Conservation (phyloP, 37 sponge, comb jelly and placozoan species). For the Dysidea cf. avara region DNA sequence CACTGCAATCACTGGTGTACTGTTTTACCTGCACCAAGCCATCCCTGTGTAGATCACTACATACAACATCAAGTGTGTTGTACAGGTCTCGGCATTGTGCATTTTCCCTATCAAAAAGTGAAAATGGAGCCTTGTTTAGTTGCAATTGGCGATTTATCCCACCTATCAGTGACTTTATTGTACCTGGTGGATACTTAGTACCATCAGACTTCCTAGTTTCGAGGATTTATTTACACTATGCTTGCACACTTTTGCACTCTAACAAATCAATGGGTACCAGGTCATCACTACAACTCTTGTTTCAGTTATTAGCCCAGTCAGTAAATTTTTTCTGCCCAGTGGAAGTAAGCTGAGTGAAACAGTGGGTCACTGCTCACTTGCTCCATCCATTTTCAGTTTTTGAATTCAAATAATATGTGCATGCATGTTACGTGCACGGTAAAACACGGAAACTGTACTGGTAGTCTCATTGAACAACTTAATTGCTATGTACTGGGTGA, state of each 20-base stretch:
- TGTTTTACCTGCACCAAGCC: constrained; percentile 3
- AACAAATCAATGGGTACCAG: background rate
- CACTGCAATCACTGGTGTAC: constrained; percentile 2
- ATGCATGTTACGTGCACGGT: no score
- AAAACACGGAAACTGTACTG: no score
- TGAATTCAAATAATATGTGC: no score
- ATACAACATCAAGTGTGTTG: background rate
- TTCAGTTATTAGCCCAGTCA: background rate
- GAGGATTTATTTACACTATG: background rate
- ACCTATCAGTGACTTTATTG: constrained; percentile 1
- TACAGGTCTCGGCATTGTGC: background rate
- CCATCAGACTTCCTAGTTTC: constrained; percentile 23
- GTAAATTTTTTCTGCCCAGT: constrained; percentile 12
- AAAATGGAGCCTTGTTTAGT: constrained; percentile 14
- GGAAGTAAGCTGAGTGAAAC: no score
- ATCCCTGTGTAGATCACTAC: constrained; percentile 9
- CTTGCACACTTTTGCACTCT: background rate
- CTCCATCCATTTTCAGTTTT: no score
- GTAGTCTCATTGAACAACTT: no score
- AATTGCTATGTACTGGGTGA: no score
- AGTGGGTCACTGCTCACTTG: no score
- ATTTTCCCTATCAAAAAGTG: constrained; percentile 8
- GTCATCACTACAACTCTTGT: background rate
- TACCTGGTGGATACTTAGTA: constrained; percentile 4
- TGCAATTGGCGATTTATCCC: constrained; percentile 9